Evolutionary conservation across 53 echinoderm and acorn worm species (phyloP), one percentile per base, ranked within the genome.

Genomic region (Mesocentrotus franciscanus): DNA sequence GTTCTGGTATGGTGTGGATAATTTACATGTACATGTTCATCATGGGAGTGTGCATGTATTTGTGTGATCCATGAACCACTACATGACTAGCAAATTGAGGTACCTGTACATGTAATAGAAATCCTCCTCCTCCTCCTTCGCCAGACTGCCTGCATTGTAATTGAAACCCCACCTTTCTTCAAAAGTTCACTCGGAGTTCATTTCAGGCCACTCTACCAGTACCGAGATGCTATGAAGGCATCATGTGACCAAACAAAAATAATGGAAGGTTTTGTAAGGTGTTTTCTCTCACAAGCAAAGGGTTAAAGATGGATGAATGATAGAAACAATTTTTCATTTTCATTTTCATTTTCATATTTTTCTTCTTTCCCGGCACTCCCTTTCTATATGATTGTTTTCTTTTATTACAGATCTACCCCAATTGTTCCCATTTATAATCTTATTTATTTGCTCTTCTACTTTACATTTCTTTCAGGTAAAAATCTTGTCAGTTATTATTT

Each of bases 241-340:
- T 92, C 92, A 42, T 92, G 92, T 92, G 76, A 92, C 92, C 92
- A 66, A 92, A 92, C 92, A 66, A 66, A 75, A 92, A 57, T 26
- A 74, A 26, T 12, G 11, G 17, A 57, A 10, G 7, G 34, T 66
- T 91, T 91, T 14, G 91, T 30, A 0, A 60, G 90, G 60, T 91
- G 91, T 62, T 62, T 91, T 91, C 32, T 91, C 70, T 70, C 70
- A 58, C 35, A 62, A 70, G 91, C 68, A 70, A 10, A 27, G 24
- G 87, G 27, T 58, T 27, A 84, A 10, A 84, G 4, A 49, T 42
- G 58, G 8, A 87, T 56, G 27, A 57, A 85, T 56, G 55, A 85
- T 85, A 55, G 85, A 36, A 27, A 8, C 12, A 75, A 36, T 81
- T 35, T 79, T 79, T 18, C 5, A 42, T 17, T 11, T 75, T 10